A percentile compares a stretch with the other conserved stretches of the same genome.
phyloP scores from a whole-genome alignment of 2,113 vertebrate genomes.

The Limanda limanda region DNA sequence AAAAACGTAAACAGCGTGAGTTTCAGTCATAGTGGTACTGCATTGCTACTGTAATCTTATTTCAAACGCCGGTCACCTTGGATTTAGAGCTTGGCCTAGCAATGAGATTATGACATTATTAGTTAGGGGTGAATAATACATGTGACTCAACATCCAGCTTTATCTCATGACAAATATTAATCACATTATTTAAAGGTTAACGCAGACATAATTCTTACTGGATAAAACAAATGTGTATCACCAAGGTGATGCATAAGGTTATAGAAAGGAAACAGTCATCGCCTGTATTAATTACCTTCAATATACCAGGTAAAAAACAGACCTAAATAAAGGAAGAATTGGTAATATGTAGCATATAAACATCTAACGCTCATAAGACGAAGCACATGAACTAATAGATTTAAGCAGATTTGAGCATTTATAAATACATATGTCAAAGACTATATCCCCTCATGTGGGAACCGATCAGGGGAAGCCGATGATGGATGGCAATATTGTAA shows the following conservation, averaged over 20 bases:
- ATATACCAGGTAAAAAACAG: too few species aligned
- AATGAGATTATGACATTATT: conserved; percentile 66
- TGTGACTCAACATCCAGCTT: conserved; percentile 33
- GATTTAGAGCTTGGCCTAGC: conserved; percentile 49
- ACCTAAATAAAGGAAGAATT: too few species aligned
- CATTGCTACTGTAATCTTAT: conserved; percentile 36
- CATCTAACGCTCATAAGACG: too few species aligned
- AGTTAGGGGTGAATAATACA: conserved; percentile 42
- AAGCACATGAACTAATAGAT: too few species aligned
- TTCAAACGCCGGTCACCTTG: conserved; percentile 75
- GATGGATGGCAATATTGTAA: too few species aligned
- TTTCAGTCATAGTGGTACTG: neutral
- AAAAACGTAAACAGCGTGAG: neutral
- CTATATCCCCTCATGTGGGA: too few species aligned
- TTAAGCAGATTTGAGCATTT: too few species aligned
- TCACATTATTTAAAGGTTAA: conserved; percentile 54
- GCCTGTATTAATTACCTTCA: neutral
- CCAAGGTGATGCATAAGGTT: conserved; percentile 5
- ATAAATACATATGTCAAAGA: too few species aligned
- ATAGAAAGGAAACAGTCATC: neutral
- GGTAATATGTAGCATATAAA: too few species aligned
- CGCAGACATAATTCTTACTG: conserved; percentile 34
- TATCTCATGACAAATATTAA: conserved; percentile 55
- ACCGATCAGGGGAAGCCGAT: too few species aligned
- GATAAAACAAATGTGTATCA: conserved; percentile 41